phyloP scores from a whole-genome alignment of 2,888 invertebrate species.

The Lycocerus yunnanus region DNA sequence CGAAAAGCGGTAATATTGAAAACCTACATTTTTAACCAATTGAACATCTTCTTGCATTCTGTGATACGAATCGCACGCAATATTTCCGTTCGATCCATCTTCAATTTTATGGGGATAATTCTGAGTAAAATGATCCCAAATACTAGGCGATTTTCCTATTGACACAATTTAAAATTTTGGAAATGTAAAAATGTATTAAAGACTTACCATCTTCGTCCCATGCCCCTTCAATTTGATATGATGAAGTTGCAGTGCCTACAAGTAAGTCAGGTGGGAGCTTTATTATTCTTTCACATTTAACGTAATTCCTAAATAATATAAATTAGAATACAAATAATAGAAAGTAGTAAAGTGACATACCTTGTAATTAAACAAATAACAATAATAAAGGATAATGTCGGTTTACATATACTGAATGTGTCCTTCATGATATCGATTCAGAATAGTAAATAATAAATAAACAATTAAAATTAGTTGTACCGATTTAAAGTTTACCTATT shows the following conservation, averaged over 20 bases:
- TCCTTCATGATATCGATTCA: neutral
- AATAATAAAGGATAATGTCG: neutral
- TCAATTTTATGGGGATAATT: conserved; percentile 56
- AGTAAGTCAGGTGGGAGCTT: conserved; percentile 37
- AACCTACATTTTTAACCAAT: conserved; percentile 60
- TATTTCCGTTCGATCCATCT: conserved; percentile 50
- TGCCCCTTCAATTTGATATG: conserved; percentile 60
- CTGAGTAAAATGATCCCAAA: conserved; percentile 59
- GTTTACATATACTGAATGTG: neutral
- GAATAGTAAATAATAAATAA: too few relatives aligned
- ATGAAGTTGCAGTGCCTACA: conserved; percentile 52
- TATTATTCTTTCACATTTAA: neutral
- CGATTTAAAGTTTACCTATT: too few relatives aligned
- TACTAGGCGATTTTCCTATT: conserved; percentile 54
- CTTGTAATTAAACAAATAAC: neutral
- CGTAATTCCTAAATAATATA: neutral
- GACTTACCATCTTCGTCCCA: conserved; percentile 58
- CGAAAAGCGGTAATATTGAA: conserved; percentile 62
- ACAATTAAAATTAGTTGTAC: too few relatives aligned
- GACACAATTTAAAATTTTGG: neutral
- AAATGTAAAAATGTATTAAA: neutral
- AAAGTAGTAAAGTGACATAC: neutral
- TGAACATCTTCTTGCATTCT: conserved; percentile 38
- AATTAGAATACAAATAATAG: neutral
- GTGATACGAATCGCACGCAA: conserved; percentile 30